phyloP scores from a whole-genome alignment of 2,797 vertebrate genomes.

The Molothrus aeneus region DNA sequence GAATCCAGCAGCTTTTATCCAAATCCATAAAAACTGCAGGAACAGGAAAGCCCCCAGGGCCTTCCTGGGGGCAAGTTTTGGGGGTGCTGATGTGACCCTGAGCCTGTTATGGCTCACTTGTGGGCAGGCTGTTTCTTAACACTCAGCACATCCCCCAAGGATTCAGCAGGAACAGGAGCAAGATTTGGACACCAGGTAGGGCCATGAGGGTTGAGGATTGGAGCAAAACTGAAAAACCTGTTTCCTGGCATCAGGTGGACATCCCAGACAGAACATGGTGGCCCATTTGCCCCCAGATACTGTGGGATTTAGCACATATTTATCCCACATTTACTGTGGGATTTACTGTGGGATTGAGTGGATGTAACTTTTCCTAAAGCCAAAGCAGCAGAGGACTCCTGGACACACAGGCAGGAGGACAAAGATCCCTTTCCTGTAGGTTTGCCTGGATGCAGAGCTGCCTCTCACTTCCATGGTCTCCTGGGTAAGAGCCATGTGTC shows the following conservation, averaged over 20 bases:
- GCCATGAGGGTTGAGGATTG: not conserved
- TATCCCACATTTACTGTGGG: not conserved
- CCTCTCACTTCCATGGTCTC: not conserved
- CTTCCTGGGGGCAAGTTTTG: not conserved
- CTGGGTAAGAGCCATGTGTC: not conserved
- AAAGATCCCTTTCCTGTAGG: not conserved
- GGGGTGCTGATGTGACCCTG: not conserved
- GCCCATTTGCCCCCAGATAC: not conserved
- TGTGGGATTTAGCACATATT: not conserved
- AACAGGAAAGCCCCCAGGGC: not conserved
- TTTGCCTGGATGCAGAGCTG: not conserved
- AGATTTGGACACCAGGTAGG: not conserved
- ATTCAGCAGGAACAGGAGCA: not conserved
- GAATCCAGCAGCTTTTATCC: not conserved
- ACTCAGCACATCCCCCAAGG: not conserved
- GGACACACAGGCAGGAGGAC: not conserved
- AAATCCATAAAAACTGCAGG: not conserved
- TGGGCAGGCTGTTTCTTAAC: not conserved
- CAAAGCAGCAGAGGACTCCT: not conserved
- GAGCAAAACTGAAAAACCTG: not conserved
- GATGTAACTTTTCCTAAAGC: not conserved
- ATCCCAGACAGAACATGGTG: not conserved
- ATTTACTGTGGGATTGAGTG: not conserved
- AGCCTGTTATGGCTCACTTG: not conserved
- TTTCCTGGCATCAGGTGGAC: not conserved